A percentile compares a stretch with the other conserved stretches of the same genome.
These are phyloP conservation scores for Siderastrea radians DNA, from an alignment of 92 coral and sea anemone species.

Conservation along the genomic window DNA sequence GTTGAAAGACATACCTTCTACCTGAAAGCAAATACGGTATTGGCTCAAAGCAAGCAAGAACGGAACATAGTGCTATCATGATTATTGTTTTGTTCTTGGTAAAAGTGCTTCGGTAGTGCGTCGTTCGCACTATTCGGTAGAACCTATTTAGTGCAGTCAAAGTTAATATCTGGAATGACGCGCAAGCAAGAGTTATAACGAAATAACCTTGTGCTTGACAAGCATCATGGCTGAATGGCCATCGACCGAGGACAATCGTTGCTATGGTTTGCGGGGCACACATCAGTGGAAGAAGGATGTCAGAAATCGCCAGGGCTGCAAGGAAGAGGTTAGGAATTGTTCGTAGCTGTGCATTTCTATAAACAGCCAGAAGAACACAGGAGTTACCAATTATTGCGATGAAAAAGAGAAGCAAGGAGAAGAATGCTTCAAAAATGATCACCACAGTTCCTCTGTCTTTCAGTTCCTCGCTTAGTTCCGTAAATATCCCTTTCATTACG, in stretches of 20 bases:
- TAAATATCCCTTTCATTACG: neutral
- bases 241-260: conserved; percentile 51
- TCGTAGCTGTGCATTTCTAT: conserved; percentile 54
- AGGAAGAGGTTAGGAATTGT: conserved; percentile 72
- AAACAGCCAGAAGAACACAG: conserved; percentile 73
- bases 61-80: conserved; percentile 47
- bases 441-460: neutral
- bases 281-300: conserved; percentile 59
- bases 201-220: conserved; percentile 85
- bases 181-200: conserved; percentile 70
- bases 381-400: conserved; percentile 65
- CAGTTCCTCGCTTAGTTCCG: neutral
- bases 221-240: conserved; percentile 61
- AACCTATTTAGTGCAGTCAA: conserved; percentile 80
- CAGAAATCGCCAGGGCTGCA: conserved; percentile 75
- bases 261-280: conserved; percentile 67
- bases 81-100: conserved; percentile 54
- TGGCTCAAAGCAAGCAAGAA: conserved; percentile 75
- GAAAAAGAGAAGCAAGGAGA: conserved; percentile 40
- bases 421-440: conserved; percentile 37
- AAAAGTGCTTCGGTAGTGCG: conserved; percentile 57
- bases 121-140: conserved; percentile 71
- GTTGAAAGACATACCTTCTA: conserved; percentile 69
- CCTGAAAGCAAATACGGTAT: conserved; percentile 75
- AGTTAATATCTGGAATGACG: conserved; percentile 71